Evolutionary conservation across 2,113 vertebrate genomes (phyloP).

Genomic region (Cacatua alba): DNA sequence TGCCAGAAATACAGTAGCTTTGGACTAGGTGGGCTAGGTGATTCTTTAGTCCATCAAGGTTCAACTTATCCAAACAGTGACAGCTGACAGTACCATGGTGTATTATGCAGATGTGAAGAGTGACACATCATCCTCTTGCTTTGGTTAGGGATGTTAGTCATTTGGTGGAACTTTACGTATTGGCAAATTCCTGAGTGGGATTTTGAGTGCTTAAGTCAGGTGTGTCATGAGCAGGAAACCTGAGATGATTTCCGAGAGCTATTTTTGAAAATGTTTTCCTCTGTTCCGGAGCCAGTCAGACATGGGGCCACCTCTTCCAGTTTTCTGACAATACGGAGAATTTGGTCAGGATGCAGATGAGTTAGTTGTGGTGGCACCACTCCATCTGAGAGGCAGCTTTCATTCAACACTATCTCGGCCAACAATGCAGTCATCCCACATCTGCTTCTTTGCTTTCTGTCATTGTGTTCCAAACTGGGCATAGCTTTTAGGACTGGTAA

Average conservation of each 20-base stretch:
- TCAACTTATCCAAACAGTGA: background rate
- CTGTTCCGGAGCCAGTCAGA: background rate
- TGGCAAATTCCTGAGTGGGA: background rate
- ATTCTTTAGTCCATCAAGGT: background rate
- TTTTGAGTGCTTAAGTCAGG: background rate
- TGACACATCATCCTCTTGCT: background rate
- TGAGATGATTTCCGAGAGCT: background rate
- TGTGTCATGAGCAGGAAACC: background rate
- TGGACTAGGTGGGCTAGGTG: background rate
- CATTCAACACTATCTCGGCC: background rate
- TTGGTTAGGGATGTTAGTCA: fast-evolving
- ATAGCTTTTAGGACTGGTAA: background rate
- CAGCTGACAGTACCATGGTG: background rate
- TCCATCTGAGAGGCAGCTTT: background rate
- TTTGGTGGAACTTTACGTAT: background rate
- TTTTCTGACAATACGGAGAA: background rate
- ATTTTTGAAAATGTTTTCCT: background rate
- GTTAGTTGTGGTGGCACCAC: background rate
- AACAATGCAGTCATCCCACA: background rate
- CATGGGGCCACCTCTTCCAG: background rate
- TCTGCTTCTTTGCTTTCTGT: background rate
- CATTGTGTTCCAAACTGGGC: background rate
- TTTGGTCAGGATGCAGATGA: background rate
- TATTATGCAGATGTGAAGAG: fast-evolving
- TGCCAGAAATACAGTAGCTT: background rate